A percentile compares a stretch with the other conserved stretches of the same genome.
These are phyloP conservation scores for Mycalesis mineus DNA, from an alignment of 2,888 invertebrate species.

Conservation along the genomic window DNA sequence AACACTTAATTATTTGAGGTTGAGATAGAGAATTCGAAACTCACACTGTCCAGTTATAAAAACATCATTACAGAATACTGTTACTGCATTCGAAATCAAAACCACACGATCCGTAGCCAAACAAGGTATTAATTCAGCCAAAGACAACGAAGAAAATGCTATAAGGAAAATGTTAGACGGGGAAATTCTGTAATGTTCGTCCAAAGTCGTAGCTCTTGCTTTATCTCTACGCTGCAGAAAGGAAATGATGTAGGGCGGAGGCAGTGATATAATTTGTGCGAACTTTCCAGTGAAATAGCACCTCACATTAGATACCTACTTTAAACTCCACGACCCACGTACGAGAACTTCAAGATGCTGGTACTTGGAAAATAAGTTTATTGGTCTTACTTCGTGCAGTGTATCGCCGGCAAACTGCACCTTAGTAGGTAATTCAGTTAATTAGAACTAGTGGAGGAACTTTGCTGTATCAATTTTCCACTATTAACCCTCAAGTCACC, in stretches of 20 bases:
- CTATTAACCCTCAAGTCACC: background rate
- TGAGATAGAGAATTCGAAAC: too few relatives aligned
- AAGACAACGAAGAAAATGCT: too few relatives aligned
- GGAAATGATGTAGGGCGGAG: background rate
- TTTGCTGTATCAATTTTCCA: slow-evolving; percentile 6
- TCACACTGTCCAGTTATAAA: too few relatives aligned
- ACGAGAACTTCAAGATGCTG: background rate
- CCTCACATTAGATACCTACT: background rate
- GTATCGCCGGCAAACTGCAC: background rate
- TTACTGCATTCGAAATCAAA: too few relatives aligned
- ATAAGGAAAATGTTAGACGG: background rate
- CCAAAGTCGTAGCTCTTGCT: background rate
- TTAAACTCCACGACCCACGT: too few relatives aligned
- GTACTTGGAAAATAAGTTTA: slow-evolving; percentile 7
- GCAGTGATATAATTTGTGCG: background rate
- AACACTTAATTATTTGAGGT: too few relatives aligned
- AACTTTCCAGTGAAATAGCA: background rate
- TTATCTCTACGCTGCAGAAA: background rate
- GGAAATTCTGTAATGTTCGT: background rate
- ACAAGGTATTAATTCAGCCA: too few relatives aligned
- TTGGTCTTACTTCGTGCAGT: background rate
- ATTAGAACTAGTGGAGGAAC: background rate
- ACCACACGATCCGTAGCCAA: too few relatives aligned
- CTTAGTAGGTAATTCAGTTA: background rate
- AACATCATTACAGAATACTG: too few relatives aligned